Conservation (phyloP, 1,140 invertebrate genomes). For the Sipha flava region DNA sequence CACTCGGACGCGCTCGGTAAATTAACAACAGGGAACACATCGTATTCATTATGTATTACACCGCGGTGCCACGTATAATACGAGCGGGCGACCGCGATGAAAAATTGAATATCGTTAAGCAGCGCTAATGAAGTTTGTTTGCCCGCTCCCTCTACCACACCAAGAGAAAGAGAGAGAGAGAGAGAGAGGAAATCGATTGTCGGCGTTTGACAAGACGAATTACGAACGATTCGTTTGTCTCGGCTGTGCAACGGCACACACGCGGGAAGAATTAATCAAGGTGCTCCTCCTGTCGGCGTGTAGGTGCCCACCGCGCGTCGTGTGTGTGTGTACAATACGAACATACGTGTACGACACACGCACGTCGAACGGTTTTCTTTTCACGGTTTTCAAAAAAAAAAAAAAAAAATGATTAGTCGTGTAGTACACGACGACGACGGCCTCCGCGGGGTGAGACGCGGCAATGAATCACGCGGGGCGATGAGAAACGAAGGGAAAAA, state of each 20-base stretch:
- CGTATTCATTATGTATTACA: neutral
- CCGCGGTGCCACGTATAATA: too few relatives aligned
- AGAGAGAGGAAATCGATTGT: neutral
- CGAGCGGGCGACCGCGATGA: neutral
- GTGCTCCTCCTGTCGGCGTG: neutral
- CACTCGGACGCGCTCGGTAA: neutral
- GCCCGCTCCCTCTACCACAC: neutral
- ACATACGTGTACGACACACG: neutral
- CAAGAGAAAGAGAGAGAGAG: too few relatives aligned
- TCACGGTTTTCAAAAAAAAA: neutral
- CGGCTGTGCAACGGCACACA: neutral
- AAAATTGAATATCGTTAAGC: slow-evolving; percentile 16
- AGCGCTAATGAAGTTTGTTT: slow-evolving; percentile 23
- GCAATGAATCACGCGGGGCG: slow-evolving; percentile 6
- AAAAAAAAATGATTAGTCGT: slow-evolving; percentile 15
- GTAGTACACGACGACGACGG: too few relatives aligned
- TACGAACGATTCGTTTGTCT: slow-evolving; percentile 22
- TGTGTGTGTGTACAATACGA: neutral
- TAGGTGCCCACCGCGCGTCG: too few relatives aligned
- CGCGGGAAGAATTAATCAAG: slow-evolving; percentile 10
- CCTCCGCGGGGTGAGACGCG: neutral
- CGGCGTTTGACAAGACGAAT: slow-evolving; percentile 24
- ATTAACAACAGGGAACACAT: neutral
- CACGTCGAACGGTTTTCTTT: slow-evolving; percentile 7
- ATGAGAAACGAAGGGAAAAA: too few relatives aligned